Base-by-base conservation (phyloP, 2,888 invertebrate species). In the Agonopterix subpropinquella region DNA sequence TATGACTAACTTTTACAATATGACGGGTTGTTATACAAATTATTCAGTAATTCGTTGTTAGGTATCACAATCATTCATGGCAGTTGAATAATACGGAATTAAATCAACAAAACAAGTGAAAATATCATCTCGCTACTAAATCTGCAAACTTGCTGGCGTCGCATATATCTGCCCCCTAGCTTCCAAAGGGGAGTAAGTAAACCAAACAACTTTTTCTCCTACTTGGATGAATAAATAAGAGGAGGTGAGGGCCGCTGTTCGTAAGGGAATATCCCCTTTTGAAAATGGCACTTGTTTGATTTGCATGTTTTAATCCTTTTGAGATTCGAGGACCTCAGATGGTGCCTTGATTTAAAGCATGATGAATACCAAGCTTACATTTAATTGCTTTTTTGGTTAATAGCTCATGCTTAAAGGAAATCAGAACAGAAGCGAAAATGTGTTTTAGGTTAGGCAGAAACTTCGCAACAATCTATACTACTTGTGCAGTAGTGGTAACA, bases 241-340 rank as follows among this genome's bases (percentile, higher is more conserved):
- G 73, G 70, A 69, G 71, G 64, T 28, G 7, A 77, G 83, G 83
- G 84, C 78, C 70, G 79, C 67, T 68, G 57, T 62, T 58, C 57
- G 59, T 54, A 50, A 72, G 77, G 80, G 78, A 65, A 70, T 64
- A 71, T 72, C 79, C 80, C 82, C 75, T 70, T 69, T 69, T 70
- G 62, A 70, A 77, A 78, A 71, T 68, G 67, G 64, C 67, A 68
- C 77, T 80, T 80, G 79, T 83, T 84, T 83, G 82, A 86, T 86
- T 87, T 85, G 84, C 85, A 87, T 86, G 80, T 84, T 86, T 82
- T 85, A 87, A 86, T 86, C 87, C 83, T 84, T 84, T 82, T 68
- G 60, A 58, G 67, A 70, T 73, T 76, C 73, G 70, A 62, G 57
- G 73, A 60, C 77, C 28, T 72, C 72, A 76, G 73, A 67, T 76